Evolutionary conservation across 2,888 invertebrate genomes (phyloP).

Genomic region (Acleris emargana): DNA sequence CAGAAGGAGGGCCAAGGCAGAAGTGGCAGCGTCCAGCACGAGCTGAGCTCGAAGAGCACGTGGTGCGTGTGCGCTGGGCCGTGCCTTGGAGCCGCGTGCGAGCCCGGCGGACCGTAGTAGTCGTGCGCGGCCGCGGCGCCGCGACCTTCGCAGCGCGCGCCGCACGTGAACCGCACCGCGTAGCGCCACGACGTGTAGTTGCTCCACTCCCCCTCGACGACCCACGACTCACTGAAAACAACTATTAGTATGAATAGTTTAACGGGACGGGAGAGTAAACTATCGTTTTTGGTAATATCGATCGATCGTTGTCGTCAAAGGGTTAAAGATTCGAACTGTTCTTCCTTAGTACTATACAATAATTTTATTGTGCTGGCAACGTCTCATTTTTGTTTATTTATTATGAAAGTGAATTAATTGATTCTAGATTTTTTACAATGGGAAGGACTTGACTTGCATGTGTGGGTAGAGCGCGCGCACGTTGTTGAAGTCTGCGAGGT

Average conservation of each 20-base stretch:
- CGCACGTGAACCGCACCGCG: constrained; percentile 55
- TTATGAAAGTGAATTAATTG: neutral
- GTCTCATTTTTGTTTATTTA: too few relatives aligned
- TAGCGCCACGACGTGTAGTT: constrained; percentile 63
- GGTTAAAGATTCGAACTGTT: too few relatives aligned
- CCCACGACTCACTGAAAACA: constrained; percentile 51
- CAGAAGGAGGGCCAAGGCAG: constrained; percentile 9
- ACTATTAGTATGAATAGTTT: neutral
- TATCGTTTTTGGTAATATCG: too few relatives aligned
- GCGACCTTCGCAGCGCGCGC: constrained; percentile 53
- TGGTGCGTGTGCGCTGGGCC: constrained; percentile 1
- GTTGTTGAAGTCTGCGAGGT: constrained; percentile 13
- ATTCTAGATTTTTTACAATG: neutral
- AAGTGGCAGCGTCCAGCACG: constrained; percentile 2
- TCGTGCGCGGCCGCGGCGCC: constrained; percentile 4
- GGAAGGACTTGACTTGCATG: neutral
- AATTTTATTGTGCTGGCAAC: too few relatives aligned
- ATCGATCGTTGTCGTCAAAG: too few relatives aligned
- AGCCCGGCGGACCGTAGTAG: neutral
- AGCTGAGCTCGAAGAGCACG: neutral
- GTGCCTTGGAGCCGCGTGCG: constrained; percentile 1
- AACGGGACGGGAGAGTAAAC: too few relatives aligned
- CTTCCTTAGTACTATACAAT: too few relatives aligned
- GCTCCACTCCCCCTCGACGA: constrained; percentile 54
- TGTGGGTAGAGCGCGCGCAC: constrained; percentile 1